Percentiles rank a stretch among this genome's conserved stretches.
Evolutionary conservation across 2,797 vertebrate species (phyloP).

Genomic region (Sebastes variabilis): DNA sequence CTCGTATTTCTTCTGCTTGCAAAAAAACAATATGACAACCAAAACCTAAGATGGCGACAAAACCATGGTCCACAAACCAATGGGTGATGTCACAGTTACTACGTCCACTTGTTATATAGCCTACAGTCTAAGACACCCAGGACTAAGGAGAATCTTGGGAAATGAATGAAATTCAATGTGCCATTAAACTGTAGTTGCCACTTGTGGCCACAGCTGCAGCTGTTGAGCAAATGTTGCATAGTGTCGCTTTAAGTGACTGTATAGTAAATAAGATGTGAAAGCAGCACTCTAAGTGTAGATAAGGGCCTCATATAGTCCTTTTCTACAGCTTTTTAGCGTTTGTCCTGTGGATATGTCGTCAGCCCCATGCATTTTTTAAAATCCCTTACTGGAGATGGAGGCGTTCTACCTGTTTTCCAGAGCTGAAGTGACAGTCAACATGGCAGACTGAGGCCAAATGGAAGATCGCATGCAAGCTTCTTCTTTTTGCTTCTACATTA

Average conservation of each 20-base stretch:
- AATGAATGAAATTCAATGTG: background rate
- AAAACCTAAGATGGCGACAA: too few species aligned
- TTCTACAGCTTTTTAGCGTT: background rate
- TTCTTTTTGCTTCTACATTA: slow-evolving; percentile 25
- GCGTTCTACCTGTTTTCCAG: slow-evolving; percentile 36
- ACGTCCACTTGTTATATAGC: too few species aligned
- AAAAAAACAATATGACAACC: too few species aligned
- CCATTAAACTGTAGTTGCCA: background rate
- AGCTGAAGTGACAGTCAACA: slow-evolving; percentile 55
- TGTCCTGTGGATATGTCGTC: background rate
- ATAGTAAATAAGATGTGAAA: background rate
- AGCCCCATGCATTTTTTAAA: slow-evolving; percentile 67
- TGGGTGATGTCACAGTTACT: too few species aligned
- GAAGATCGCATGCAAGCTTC: slow-evolving; percentile 22
- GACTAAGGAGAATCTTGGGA: background rate
- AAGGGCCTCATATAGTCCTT: background rate
- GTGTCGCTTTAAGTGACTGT: background rate
- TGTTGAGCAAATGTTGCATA: background rate
- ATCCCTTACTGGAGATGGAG: slow-evolving; percentile 23
- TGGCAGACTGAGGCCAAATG: slow-evolving; percentile 30
- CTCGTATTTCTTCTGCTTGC: too few species aligned
- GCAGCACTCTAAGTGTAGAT: background rate
- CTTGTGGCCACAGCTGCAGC: background rate
- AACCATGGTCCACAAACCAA: too few species aligned
- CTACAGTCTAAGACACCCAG: too few species aligned